phyloP scores from a whole-genome alignment of 2,113 vertebrate genomes.

The Prionailurus bengalensis region DNA sequence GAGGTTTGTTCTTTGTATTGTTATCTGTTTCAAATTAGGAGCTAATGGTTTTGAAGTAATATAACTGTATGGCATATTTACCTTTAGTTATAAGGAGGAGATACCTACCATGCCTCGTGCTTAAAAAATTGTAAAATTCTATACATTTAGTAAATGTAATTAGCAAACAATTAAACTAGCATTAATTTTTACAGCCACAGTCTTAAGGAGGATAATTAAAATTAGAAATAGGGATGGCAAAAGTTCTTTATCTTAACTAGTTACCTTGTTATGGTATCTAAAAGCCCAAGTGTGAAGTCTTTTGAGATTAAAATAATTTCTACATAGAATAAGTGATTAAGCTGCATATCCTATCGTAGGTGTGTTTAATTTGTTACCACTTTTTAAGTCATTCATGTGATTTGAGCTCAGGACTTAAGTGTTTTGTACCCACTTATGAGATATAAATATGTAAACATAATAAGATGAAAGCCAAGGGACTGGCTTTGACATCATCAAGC shows the following conservation, averaged over 20 bases:
- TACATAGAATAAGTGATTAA: slow-evolving; percentile 9
- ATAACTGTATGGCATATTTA: neutral
- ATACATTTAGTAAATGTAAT: slow-evolving; percentile 34
- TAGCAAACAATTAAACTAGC: neutral
- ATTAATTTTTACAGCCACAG: neutral
- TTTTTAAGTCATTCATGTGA: neutral
- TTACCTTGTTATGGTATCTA: neutral
- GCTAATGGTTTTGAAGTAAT: slow-evolving; percentile 39
- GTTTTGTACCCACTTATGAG: neutral
- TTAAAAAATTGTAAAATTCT: neutral
- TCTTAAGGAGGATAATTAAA: neutral
- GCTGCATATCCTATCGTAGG: neutral
- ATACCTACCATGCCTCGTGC: neutral
- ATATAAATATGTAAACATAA: neutral
- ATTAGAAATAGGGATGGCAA: neutral
- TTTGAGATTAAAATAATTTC: slow-evolving; percentile 19
- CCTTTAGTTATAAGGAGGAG: slow-evolving; percentile 21
- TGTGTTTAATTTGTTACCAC: neutral
- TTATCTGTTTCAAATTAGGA: neutral
- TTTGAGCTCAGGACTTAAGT: neutral
- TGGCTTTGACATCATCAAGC: neutral
- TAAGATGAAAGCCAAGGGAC: neutral
- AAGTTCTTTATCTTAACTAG: slow-evolving; percentile 26
- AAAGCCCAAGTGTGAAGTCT: neutral
- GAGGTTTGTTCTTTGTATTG: neutral